Base-by-base conservation (phyloP, 2,113 vertebrate species). In the Hemicordylus capensis region DNA sequence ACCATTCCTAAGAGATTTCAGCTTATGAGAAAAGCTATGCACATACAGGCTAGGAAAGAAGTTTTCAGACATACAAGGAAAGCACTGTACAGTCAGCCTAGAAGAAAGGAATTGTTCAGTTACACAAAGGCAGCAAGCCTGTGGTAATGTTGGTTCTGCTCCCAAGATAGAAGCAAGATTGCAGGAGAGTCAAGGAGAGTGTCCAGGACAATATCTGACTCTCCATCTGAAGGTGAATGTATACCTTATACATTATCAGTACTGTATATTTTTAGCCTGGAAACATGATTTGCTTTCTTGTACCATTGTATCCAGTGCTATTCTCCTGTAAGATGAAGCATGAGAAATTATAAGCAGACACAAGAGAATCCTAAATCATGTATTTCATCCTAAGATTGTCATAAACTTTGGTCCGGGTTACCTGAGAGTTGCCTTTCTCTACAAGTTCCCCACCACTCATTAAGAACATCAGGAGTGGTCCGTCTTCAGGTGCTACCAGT, bases 11-110 rank as follows among this genome's bases (percentile, higher is more conserved):
- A 66, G 79, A 72, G 12, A 51, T 58, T 87, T 67, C 63, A 77
- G 83, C 87, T 87, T 37, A 7, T 44, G 67, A 84, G 73, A 76
- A 76, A 76, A 56, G n/a, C n/a, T 26, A 44, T 44, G 61, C n/a
- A 1, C 61, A 56, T 2, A 31, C 61, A 66, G 26, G 56, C n/a
- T 67, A 24, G 26, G 10, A 76, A 34, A 76, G 61, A 67, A 1
- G 10, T 26, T 67, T 51, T 42, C 48, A 39, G 24, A 66, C 28
- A 22, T 54, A n/a, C 61, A 76, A 63, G 72, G 42, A 63, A 83
- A 83, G 56, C 31, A 63, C 48, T 75, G 17, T 37, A 31, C 26
- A n/a, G 20, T n/a, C n/a, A 61, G 2, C 66, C 42, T 59, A 73
- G 56, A 24, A 80, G 48, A 22, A 46, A 24, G 17, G 37, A 85